Conservation (phyloP, 1,140 invertebrate species). For the Leucophenga varia region DNA sequence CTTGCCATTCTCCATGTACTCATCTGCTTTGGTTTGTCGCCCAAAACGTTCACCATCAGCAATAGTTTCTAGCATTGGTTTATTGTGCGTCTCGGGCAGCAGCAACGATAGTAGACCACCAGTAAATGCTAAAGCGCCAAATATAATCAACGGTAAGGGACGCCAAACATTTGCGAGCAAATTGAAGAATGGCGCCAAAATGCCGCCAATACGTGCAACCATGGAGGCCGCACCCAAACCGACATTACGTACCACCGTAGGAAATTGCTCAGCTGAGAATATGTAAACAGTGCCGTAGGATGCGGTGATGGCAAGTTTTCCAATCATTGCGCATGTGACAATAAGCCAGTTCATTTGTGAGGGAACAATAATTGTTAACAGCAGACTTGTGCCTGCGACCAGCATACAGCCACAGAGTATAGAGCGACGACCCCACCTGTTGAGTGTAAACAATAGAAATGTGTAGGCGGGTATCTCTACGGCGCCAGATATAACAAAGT, state of each 20-base stretch:
- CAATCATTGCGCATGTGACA: slow-evolving; percentile 73
- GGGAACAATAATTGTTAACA: slow-evolving; percentile 65
- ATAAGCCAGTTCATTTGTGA: slow-evolving; percentile 61
- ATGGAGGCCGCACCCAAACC: slow-evolving; percentile 77
- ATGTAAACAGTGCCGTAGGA: slow-evolving; percentile 80
- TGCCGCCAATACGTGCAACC: slow-evolving; percentile 74
- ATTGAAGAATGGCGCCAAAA: slow-evolving; percentile 73
- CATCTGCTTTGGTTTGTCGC: slow-evolving; percentile 24
- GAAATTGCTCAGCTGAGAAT: slow-evolving; percentile 81
- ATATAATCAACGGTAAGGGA: slow-evolving; percentile 72
- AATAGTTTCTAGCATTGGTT: slow-evolving; percentile 73
- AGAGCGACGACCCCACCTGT: slow-evolving; percentile 70
- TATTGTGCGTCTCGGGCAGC: slow-evolving; percentile 76
- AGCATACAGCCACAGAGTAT: slow-evolving; percentile 72
- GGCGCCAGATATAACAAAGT: slow-evolving; percentile 73
- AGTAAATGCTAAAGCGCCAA: slow-evolving; percentile 65
- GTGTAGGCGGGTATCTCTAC: slow-evolving; percentile 78
- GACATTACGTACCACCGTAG: slow-evolving; percentile 78
- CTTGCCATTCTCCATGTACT: slow-evolving; percentile 33
- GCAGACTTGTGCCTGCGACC: slow-evolving; percentile 64
- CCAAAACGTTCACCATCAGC: slow-evolving; percentile 73
- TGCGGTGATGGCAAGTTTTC: slow-evolving; percentile 79
- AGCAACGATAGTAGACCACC: slow-evolving; percentile 69
- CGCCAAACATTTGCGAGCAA: slow-evolving; percentile 65
- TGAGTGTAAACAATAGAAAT: slow-evolving; percentile 69